A percentile compares a stretch with the other conserved stretches of the same genome.
Conservation (phyloP, 2,888 invertebrate genomes). For the Scaptomyza reducta region DNA sequence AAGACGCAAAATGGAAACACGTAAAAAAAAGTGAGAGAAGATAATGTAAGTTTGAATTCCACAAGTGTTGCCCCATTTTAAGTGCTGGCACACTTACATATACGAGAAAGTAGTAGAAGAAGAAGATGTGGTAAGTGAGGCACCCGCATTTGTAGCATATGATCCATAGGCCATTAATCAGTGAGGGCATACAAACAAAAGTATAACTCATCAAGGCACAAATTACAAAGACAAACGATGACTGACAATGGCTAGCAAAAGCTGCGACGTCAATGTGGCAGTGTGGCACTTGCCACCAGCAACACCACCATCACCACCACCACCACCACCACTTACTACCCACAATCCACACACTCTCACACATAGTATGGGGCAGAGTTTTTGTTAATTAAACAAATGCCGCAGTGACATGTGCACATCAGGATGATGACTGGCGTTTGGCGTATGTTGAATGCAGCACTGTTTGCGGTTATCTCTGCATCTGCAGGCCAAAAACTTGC, state of each 20-base stretch:
- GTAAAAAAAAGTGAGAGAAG: background rate
- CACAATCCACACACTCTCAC: slow-evolving; percentile 59
- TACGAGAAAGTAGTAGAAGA: background rate
- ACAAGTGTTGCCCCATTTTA: slow-evolving; percentile 14
- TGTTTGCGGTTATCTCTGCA: slow-evolving; percentile 71
- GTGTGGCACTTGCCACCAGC: slow-evolving; percentile 15
- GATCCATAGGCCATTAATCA: slow-evolving; percentile 73
- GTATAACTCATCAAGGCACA: slow-evolving; percentile 78
- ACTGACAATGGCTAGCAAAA: slow-evolving; percentile 60
- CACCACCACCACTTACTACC: slow-evolving; percentile 62
- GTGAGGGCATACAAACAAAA: slow-evolving; percentile 61
- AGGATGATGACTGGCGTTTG: slow-evolving; percentile 73
- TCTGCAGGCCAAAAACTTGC: slow-evolving; percentile 50
- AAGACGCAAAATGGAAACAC: background rate
- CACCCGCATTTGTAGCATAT: slow-evolving; percentile 56
- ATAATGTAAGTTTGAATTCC: background rate
- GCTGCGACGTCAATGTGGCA: slow-evolving; percentile 39
- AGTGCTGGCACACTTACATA: slow-evolving; percentile 15
- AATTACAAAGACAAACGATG: slow-evolving; percentile 79
- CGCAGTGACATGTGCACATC: slow-evolving; percentile 79
- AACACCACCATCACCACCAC: slow-evolving; percentile 55
- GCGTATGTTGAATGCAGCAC: slow-evolving; percentile 53
- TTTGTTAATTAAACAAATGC: slow-evolving; percentile 81
- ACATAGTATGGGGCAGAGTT: slow-evolving; percentile 39
- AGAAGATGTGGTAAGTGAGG: slow-evolving; percentile 27